Evolutionary conservation across 1,140 invertebrate genomes (phyloP), one percentile per base, ranked within the genome.

Genomic region (Gonioctena quinquepunctata): DNA sequence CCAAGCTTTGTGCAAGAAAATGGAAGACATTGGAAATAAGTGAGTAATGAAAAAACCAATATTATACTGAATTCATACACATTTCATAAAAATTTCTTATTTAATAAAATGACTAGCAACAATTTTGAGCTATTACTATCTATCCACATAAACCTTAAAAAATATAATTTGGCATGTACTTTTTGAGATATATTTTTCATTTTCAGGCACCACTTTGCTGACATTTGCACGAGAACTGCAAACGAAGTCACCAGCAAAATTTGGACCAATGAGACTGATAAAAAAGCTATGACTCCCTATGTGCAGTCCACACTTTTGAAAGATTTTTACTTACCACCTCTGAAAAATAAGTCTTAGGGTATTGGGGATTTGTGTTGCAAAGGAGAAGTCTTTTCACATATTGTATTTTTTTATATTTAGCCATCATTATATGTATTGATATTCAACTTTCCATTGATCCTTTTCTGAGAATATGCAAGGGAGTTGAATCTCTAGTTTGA

Each of bases 1-100:
- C 28, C 92, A 94, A 81, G 87, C 88, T 0, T 77, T 94, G 6
- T 90, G 87, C 70, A 71, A 85, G 0, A 87, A 89, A 3, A 80
- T 94, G 0, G 78, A 85, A 13, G 77, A 82, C n/a, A 80, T 86
- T 67, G 79, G 25, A 21, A 11, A 64, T n/a, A 66, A 65, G 75
- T 78, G 76, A 70, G 60, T 6, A n/a, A 7, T 6, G n/a, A 7
- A 6, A n/a, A 42, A 42, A 42, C 33, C n/a, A 42, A 42, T 42
- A 42, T n/a, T 42, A n/a, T n/a, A n/a, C n/a, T n/a, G n/a, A n/a
- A n/a, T n/a, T n/a, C n/a, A n/a, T n/a, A n/a, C n/a, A n/a, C n/a
- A n/a, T n/a, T n/a, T n/a, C n/a, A n/a, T n/a, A n/a, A n/a, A n/a
- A n/a, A n/a, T n/a, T n/a, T n/a, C n/a, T n/a, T n/a, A n/a, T n/a